These are phyloP conservation scores for Psilopogon haemacephalus DNA, from an alignment of 2,113 vertebrate species.

Conservation along the genomic window DNA sequence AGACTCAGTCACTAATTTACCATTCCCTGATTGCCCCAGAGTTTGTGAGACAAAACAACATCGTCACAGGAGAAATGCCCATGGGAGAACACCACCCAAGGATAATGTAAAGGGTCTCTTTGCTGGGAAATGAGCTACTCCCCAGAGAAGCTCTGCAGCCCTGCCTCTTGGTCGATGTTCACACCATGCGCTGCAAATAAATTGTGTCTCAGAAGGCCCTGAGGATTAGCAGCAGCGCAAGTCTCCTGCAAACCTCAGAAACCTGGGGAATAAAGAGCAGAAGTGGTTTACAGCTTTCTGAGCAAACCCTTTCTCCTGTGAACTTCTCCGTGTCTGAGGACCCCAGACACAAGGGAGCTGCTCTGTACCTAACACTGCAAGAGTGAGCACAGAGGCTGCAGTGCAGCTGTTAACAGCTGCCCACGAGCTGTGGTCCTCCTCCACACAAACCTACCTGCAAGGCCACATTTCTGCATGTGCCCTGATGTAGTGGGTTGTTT, in stretches of 20 bases:
- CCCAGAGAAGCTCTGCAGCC: not conserved
- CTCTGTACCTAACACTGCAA: not conserved
- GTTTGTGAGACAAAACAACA: not conserved
- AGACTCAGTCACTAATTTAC: not conserved
- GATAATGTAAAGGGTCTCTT: not conserved
- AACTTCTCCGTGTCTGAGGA: not conserved
- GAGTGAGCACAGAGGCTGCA: rapidly evolving
- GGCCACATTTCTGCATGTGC: not conserved
- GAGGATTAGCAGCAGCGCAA: not conserved
- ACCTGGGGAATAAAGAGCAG: not conserved
- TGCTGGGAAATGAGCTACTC: not conserved
- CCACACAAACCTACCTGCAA: not conserved
- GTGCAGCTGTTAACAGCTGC: not conserved
- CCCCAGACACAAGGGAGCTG: not conserved
- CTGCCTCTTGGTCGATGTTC: not conserved
- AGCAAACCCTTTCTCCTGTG: not conserved
- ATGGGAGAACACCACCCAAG: not conserved
- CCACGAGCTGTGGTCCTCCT: not conserved
- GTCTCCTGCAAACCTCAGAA: not conserved
- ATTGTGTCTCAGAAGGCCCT: not conserved
- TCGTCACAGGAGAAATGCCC: not conserved
- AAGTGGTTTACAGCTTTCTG: not conserved
- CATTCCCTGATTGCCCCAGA: not conserved
- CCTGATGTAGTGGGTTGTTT: not conserved
- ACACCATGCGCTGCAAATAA: not conserved